Base-by-base conservation (phyloP, 2,888 invertebrate species). In the Chironomus tentans region DNA sequence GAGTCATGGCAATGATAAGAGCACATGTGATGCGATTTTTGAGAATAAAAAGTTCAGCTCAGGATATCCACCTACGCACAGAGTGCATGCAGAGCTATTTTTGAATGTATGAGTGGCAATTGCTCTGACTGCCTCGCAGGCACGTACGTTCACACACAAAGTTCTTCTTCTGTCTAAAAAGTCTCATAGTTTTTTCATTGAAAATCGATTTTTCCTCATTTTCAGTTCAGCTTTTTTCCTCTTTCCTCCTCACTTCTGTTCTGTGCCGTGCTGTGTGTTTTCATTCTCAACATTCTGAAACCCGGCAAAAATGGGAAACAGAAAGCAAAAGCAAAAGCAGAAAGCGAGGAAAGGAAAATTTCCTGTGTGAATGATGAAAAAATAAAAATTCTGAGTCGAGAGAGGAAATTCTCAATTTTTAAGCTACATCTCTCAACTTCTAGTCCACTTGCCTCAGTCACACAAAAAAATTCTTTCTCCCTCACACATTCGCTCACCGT, bases 161-260 rank as follows among this genome's bases (percentile, higher is more conserved):
- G 18, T 56, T 56, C 18, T 56, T 56, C 15, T 56, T 7, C 50
- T 70, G 70, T 50, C 70, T 70, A 46, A 50, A 4, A n/a, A 50
- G 70, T 50, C 70, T 70, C 70, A 69, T 69, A 69, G 69, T 69
- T 69, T 69, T 69, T 38, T 69, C 69, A 69, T 46, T 69, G 70
- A 56, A 70, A 70, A 70, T 70, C 70, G 70, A 70, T 70, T 70
- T 70, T 70, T 47, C 47, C 46, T 46, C 38, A n/a, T 69, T 47
- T 18, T 38, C 38, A 28, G 28, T 28, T 28, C 28, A 38, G 38
- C 38, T 38, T 38, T 62, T 38, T 47, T 21, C 21, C 69, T 47
- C 46, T 5, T 47, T 47, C 21, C 15, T 28, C 47, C 28, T 38
- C 62, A 21, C 62, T 62, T 62, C 7, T 62, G 10, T 18, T 62